Conservation (phyloP, 2,797 vertebrate genomes). For the Dendrocincla tyrannina region DNA sequence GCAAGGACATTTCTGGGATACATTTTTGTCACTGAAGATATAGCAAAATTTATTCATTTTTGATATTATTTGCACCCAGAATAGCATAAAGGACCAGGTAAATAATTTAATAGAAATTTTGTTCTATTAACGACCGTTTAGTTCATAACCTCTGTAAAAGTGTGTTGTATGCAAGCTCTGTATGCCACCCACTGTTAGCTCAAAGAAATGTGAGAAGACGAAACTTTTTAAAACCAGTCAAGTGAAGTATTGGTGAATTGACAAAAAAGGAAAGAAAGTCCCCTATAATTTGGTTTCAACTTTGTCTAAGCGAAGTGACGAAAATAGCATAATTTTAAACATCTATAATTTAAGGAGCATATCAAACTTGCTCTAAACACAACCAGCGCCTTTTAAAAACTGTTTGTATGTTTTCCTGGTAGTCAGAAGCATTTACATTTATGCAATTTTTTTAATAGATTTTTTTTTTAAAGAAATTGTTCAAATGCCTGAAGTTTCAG, state of each 20-base stretch:
- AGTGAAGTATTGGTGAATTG: slow-evolving; percentile 55
- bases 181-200: slow-evolving; percentile 75
- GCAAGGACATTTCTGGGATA: slow-evolving; percentile 77
- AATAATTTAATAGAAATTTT: slow-evolving; percentile 74
- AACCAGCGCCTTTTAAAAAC: slow-evolving; percentile 76
- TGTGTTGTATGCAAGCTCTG: slow-evolving; percentile 73
- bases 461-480: slow-evolving; percentile 74
- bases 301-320: slow-evolving; percentile 60
- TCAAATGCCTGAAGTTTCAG: slow-evolving; percentile 76
- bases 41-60: slow-evolving; percentile 73
- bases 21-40: slow-evolving; percentile 75
- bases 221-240: slow-evolving; percentile 55
- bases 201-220: slow-evolving; percentile 43
- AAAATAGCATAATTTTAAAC: slow-evolving; percentile 47
- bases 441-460: slow-evolving; percentile 76
- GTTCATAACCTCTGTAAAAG: slow-evolving; percentile 69
- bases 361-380: slow-evolving; percentile 68
- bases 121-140: slow-evolving; percentile 69
- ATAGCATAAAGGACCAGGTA: slow-evolving; percentile 77
- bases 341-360: slow-evolving; percentile 62
- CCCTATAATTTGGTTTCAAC: slow-evolving; percentile 60
- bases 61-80: slow-evolving; percentile 75
- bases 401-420: slow-evolving; percentile 76
- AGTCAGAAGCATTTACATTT: slow-evolving; percentile 78
- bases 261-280: slow-evolving; percentile 36